A percentile compares a stretch with the other conserved stretches of the same genome.
Conservation (phyloP, 37 sponge, comb jelly and placozoan species). For the Ianthella basta region DNA sequence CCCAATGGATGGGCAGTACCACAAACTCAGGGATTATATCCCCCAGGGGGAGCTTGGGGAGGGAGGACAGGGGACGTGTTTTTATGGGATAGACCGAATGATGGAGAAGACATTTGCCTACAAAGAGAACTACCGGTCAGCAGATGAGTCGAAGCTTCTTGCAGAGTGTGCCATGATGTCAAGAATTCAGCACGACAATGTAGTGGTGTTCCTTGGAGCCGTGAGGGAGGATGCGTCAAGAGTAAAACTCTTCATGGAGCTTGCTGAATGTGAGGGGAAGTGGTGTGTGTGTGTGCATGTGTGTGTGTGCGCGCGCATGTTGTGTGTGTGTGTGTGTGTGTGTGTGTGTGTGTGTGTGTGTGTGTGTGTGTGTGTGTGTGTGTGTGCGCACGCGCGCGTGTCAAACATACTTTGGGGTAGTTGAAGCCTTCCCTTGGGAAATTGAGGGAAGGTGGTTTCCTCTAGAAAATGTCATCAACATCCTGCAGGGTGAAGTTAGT, state of each 20-base stretch:
- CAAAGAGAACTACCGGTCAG: neutral
- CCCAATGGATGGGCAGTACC: conserved; percentile 2
- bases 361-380: conserved; percentile 33
- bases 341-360: conserved; percentile 19
- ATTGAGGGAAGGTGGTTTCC: no score
- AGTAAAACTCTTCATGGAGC: conserved; percentile 17
- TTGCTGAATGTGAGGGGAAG: conserved; percentile 34
- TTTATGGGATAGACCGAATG: conserved; percentile 7
- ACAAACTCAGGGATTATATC: neutral
- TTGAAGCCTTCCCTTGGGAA: no score
- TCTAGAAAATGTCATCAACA: no score
- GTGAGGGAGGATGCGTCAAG: neutral
- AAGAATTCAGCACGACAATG: neutral
- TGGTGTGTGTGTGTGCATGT: no score
- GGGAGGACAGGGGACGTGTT: conserved; percentile 30
- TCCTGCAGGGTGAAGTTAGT: no score
- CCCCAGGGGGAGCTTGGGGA: neutral
- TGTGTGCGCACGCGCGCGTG: no score
- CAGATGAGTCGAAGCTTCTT: neutral
- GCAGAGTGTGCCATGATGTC: conserved; percentile 13
- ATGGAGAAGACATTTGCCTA: conserved; percentile 14
- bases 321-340: conserved; percentile 14
- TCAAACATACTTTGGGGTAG: no score
- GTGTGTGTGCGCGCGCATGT: no score
- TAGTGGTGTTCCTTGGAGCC: conserved; percentile 3